Percentiles rank a stretch among this genome's conserved stretches.
phyloP scores from a whole-genome alignment of 2,113 vertebrate species.

The Alaudala cheleensis region DNA sequence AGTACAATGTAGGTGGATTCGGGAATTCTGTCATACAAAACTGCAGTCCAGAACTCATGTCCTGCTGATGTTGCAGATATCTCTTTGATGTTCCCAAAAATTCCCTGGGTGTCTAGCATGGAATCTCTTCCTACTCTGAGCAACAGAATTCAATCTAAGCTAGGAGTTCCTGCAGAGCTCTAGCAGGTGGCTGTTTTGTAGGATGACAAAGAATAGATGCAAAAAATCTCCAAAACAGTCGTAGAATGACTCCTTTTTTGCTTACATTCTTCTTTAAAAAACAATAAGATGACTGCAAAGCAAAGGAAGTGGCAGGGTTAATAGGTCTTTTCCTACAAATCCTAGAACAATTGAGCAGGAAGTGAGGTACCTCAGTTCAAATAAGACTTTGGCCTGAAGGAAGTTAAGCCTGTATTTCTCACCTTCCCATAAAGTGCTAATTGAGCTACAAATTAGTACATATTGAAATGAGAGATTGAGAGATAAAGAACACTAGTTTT shows the following conservation, averaged over 20 bases:
- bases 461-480: background rate
- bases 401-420: background rate
- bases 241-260: background rate
- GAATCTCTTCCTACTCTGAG: background rate
- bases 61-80: background rate
- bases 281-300: background rate
- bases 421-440: background rate
- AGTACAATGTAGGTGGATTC: background rate
- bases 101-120: background rate
- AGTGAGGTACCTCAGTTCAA: background rate
- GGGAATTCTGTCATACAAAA: background rate
- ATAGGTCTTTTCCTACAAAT: background rate
- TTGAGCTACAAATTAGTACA: background rate
- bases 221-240: background rate
- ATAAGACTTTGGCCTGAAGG: background rate
- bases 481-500: background rate
- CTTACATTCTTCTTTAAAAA: background rate
- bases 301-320: background rate
- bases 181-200: background rate
- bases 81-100: background rate
- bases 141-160: background rate
- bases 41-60: background rate
- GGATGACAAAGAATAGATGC: background rate
- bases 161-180: background rate
- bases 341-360: background rate